Conservation (phyloP, 2,797 vertebrate species). For the Diplodus sargus region DNA sequence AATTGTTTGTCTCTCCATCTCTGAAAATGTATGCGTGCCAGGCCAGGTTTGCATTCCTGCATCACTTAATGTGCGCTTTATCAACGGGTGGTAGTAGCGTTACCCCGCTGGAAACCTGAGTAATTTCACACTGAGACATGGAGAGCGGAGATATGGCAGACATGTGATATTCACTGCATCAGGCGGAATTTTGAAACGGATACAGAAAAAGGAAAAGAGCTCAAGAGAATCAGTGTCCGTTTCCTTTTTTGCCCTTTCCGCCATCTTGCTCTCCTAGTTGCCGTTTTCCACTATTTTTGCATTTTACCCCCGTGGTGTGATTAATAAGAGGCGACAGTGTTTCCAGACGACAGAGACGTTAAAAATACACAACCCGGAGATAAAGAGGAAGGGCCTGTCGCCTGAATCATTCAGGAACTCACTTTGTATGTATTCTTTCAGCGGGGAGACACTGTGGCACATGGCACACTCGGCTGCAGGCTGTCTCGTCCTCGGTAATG, state of each 20-base stretch:
- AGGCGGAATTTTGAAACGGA: conserved; percentile 68
- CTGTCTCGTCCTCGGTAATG: conserved; percentile 57
- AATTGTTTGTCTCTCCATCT: conserved; percentile 74
- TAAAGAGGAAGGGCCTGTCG: conserved; percentile 80
- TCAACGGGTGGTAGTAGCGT: conserved; percentile 71
- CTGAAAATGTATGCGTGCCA: conserved; percentile 61
- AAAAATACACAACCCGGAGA: conserved; percentile 83
- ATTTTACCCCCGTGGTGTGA: conserved; percentile 77
- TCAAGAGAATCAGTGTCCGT: conserved; percentile 45
- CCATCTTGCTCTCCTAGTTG: conserved; percentile 50
- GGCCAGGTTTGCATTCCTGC: conserved; percentile 72
- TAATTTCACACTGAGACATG: conserved; percentile 72
- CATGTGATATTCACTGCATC: conserved; percentile 71
- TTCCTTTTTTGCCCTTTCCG: conserved; percentile 27
- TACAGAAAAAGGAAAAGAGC: conserved; percentile 43
- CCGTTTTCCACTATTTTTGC: conserved; percentile 70
- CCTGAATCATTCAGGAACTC: conserved; percentile 81
- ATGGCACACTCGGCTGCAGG: conserved; percentile 53
- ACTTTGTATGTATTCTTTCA: conserved; percentile 76
- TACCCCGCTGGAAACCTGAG: conserved; percentile 69
- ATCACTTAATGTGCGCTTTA: conserved; percentile 79
- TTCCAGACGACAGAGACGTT: conserved; percentile 74
- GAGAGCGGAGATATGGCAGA: conserved; percentile 58
- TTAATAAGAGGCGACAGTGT: conserved; percentile 82
- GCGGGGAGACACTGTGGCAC: conserved; percentile 53